Evolutionary conservation across 2,113 vertebrate genomes (phyloP).

Genomic region (rabbit (Oryctolagus cuniculus)): DNA sequence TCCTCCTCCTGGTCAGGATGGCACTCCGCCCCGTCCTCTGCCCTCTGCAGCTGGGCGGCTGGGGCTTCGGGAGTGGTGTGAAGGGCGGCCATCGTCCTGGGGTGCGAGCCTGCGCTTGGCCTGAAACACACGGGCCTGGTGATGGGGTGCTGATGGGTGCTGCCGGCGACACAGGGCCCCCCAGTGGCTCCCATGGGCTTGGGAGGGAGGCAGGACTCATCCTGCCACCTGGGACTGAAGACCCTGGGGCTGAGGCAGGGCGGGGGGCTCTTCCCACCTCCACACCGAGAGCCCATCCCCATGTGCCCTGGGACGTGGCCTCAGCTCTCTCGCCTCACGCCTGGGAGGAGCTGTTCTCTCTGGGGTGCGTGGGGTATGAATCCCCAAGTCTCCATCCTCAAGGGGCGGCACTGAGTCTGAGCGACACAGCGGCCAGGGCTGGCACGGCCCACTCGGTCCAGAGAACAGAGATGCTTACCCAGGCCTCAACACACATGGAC

Average conservation of each 20-base stretch:
- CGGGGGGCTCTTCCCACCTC: neutral
- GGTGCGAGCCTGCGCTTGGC: neutral
- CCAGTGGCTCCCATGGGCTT: accelerated
- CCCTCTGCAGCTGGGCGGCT: slow-evolving; percentile 30
- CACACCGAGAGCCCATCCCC: neutral
- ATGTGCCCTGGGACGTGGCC: neutral
- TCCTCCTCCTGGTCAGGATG: slow-evolving; percentile 57
- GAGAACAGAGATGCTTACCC: neutral
- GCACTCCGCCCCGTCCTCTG: neutral
- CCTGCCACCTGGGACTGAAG: neutral
- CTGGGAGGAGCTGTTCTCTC: neutral
- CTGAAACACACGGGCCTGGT: slow-evolving; percentile 50
- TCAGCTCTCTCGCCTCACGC: neutral
- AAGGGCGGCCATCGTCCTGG: slow-evolving; percentile 73
- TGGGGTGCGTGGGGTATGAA: neutral
- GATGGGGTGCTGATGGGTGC: accelerated
- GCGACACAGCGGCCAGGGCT: neutral
- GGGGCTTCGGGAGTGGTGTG: neutral
- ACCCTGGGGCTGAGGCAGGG: neutral
- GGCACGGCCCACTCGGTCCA: neutral
- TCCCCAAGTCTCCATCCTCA: neutral
- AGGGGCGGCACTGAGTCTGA: neutral
- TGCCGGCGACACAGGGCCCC: accelerated
- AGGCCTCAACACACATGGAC: neutral
- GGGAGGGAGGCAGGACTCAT: neutral